A percentile compares a stretch with the other conserved stretches of the same genome.
Conservation (phyloP, 2,797 vertebrate species). For the Kryptolebias ocellatus region DNA sequence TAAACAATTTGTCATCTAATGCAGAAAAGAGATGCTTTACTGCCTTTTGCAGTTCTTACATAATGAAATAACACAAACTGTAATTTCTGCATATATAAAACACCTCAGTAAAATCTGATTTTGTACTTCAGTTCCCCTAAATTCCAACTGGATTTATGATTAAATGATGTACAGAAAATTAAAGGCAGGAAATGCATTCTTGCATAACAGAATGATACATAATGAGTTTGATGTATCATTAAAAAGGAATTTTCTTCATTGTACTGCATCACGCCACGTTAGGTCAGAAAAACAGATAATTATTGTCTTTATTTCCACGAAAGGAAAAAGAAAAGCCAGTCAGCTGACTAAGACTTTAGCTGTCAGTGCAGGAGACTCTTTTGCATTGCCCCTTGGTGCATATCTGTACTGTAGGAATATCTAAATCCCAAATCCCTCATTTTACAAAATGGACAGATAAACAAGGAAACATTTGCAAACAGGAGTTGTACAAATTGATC, state of each 20-base stretch:
- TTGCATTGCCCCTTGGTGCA: constrained; percentile 49
- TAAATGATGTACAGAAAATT: background rate
- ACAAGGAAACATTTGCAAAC: constrained; percentile 64
- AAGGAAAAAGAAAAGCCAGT: background rate
- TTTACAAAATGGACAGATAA: constrained; percentile 57
- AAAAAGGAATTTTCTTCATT: constrained; percentile 6
- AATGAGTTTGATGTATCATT: background rate
- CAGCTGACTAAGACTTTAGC: constrained; percentile 7
- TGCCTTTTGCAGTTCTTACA: background rate
- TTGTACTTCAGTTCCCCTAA: background rate
- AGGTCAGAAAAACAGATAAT: background rate
- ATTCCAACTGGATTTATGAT: background rate
- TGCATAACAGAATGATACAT: background rate
- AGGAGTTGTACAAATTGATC: constrained; percentile 73
- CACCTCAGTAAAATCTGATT: background rate
- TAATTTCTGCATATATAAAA: background rate
- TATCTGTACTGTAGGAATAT: constrained; percentile 32
- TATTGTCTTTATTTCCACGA: background rate
- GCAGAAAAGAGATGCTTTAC: background rate
- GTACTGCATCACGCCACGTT: constrained; percentile 1
- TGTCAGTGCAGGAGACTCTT: constrained; percentile 11
- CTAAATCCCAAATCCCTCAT: constrained; percentile 42
- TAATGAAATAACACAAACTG: background rate
- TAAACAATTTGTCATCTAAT: background rate
- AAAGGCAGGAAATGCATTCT: background rate